Evolutionary conservation across 2,888 invertebrate species (phyloP).

Genomic region (Epinotia bilunana): DNA sequence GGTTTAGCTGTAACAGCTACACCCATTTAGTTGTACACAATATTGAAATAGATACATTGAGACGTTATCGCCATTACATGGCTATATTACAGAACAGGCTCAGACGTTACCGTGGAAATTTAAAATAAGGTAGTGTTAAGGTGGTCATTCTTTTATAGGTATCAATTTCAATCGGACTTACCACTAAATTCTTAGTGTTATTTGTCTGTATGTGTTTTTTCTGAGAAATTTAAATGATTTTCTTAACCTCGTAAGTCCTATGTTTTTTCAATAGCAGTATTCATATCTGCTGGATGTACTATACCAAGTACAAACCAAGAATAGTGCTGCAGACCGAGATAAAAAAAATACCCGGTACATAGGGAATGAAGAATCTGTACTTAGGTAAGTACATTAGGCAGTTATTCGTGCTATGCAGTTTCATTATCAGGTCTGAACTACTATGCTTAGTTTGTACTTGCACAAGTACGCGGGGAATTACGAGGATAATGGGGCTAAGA

Average conservation of each 20-base stretch:
- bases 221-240: not conserved
- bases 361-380: too few relatives aligned
- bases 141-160: not conserved
- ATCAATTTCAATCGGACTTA: not conserved
- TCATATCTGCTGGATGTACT: too few relatives aligned
- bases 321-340: too few relatives aligned
- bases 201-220: not conserved
- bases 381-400: too few relatives aligned
- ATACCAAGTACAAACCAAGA: too few relatives aligned
- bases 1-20: not conserved
- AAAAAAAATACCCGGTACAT: too few relatives aligned
- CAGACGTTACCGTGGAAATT: not conserved
- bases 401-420: too few relatives aligned
- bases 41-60: not conserved
- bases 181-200: not conserved
- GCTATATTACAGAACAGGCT: not conserved
- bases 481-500: not conserved
- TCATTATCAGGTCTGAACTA: too few relatives aligned
- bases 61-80: not conserved
- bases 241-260: too few relatives aligned
- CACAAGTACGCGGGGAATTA: too few relatives aligned
- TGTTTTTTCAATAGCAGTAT: too few relatives aligned
- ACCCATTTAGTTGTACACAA: slow-evolving; percentile 18
- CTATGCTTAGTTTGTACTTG: too few relatives aligned
- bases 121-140: not conserved